A percentile compares a stretch with the other conserved stretches of the same genome.
Conservation (phyloP, 37 sponge, comb jelly and placozoan species). For the Cladorhizidae sp. region DNA sequence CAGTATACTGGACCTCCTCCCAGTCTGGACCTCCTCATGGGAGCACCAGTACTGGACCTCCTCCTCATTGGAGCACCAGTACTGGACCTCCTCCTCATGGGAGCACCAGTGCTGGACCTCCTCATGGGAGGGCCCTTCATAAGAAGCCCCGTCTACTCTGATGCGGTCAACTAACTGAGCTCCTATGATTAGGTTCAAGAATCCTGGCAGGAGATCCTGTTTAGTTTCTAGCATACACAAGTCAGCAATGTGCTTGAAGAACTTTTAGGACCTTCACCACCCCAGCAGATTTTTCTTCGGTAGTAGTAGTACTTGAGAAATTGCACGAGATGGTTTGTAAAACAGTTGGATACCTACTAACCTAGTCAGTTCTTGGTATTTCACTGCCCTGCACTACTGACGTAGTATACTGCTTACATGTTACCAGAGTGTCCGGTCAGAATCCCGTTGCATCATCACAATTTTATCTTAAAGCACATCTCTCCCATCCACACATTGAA, state of each 20-base stretch:
- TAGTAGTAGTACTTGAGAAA: constrained; percentile 43
- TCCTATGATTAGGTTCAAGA: not conserved
- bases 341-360: constrained; percentile 35
- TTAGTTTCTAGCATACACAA: not conserved
- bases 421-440: constrained; percentile 45
- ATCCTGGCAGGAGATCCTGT: not conserved
- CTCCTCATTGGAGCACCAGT: too few species aligned
- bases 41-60: too few species aligned
- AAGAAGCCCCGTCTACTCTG: constrained; percentile 31
- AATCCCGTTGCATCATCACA: constrained; percentile 69
- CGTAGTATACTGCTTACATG: constrained; percentile 32
- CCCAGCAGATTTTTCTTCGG: constrained; percentile 40
- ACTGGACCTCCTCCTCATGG: too few species aligned
- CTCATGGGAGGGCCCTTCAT: constrained; percentile 25
- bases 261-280: constrained; percentile 38
- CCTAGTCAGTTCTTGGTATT: constrained; percentile 54
- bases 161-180: constrained; percentile 27
- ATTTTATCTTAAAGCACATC: constrained; percentile 38
- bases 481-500: constrained; percentile 47
- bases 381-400: constrained; percentile 21
- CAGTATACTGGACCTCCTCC: too few species aligned
- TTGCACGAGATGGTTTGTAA: constrained; percentile 59
- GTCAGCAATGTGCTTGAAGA: constrained; percentile 19
- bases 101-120: constrained; percentile 42
- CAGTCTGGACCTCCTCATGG: too few species aligned